Evolutionary conservation across 2,888 invertebrate species (phyloP).

Genomic region (Chrysomela aeneicollis): DNA sequence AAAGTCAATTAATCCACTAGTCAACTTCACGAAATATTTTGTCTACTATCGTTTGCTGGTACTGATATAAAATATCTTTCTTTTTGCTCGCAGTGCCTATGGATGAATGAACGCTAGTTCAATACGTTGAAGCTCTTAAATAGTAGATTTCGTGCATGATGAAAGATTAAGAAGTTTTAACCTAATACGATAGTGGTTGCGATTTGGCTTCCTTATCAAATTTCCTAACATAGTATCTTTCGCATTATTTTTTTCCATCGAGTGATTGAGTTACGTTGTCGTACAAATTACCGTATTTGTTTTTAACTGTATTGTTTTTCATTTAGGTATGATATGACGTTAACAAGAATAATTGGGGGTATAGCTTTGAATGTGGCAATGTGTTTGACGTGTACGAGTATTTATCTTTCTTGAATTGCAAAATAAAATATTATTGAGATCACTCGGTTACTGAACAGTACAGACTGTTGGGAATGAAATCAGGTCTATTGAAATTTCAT

Average conservation of each 20-base stretch:
- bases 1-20: neutral
- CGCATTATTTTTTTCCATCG: neutral
- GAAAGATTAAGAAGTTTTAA: conserved; percentile 35
- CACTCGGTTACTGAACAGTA: too few species aligned
- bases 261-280: neutral
- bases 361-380: neutral
- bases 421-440: too few species aligned
- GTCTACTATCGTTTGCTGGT: too few species aligned
- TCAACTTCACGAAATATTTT: neutral
- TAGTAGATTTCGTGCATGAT: conserved; percentile 35
- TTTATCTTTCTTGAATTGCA: too few species aligned
- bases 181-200: conserved; percentile 12
- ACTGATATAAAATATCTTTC: neutral
- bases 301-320: neutral
- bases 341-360: neutral
- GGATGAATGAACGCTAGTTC: conserved; percentile 1
- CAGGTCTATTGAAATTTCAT: too few species aligned
- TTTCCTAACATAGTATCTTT: conserved; percentile 17
- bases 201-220: conserved; percentile 31
- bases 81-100: neutral
- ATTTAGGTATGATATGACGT: neutral
- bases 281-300: neutral
- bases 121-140: conserved; percentile 5
- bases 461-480: too few species aligned
- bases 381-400: neutral